phyloP scores from a whole-genome alignment of 2,888 invertebrate genomes.

The Chrysolina oricalcia region DNA sequence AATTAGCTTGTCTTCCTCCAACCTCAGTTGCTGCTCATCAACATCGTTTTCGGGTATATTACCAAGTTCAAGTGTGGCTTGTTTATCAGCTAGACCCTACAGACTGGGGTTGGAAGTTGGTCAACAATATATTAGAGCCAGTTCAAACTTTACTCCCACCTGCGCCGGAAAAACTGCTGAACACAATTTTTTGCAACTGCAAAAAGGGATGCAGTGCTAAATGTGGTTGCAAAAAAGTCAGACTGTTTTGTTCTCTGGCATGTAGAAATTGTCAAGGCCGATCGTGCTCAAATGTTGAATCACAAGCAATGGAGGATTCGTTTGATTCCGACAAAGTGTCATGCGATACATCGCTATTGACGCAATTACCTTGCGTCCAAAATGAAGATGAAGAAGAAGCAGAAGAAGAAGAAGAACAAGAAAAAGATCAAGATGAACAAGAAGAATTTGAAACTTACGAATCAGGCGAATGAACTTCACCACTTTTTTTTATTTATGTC shows the following conservation, averaged over 20 bases:
- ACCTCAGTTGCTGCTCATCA: conserved; percentile 52
- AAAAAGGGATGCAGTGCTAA: too few relatives aligned
- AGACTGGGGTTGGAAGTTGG: conserved; percentile 51
- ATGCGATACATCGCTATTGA: background rate
- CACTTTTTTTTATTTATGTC: too few relatives aligned
- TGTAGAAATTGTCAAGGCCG: too few relatives aligned
- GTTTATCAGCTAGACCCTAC: conserved; percentile 49
- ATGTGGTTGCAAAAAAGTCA: too few relatives aligned
- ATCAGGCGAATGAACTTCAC: background rate
- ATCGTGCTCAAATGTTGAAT: background rate
- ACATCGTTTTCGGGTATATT: conserved; percentile 54
- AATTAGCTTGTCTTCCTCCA: conserved; percentile 54
- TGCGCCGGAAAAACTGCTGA: conserved; percentile 3
- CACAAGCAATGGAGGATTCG: background rate
- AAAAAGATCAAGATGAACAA: too few relatives aligned
- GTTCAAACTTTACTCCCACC: conserved; percentile 13
- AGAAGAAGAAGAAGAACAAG: background rate
- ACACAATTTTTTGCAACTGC: background rate
- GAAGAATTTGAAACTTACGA: background rate
- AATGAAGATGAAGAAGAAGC: background rate
- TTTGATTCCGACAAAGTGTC: background rate
- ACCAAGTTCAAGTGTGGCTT: conserved; percentile 53
- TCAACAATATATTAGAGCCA: conserved; percentile 40
- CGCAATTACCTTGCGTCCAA: background rate
- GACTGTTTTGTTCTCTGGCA: too few relatives aligned